Percentiles rank a stretch among this genome's conserved stretches.
These are phyloP conservation scores for Oryzias melastigma DNA, from an alignment of 2,113 vertebrate species.

Conservation along the genomic window DNA sequence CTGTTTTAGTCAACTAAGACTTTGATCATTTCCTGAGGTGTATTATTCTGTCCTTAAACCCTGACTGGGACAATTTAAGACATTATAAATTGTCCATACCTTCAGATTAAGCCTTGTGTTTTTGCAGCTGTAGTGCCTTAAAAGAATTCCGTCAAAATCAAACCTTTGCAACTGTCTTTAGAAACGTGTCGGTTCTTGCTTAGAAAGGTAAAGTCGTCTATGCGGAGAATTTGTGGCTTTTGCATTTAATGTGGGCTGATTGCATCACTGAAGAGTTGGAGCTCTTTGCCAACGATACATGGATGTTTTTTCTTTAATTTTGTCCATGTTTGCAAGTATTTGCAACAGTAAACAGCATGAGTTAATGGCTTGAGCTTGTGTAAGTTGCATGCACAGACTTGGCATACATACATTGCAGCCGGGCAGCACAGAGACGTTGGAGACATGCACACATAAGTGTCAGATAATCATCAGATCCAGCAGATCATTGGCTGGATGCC, in stretches of 20 bases:
- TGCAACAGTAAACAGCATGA: conserved; percentile 1
- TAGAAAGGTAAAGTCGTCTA: neutral
- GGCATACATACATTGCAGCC: conserved; percentile 28
- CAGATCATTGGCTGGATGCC: conserved; percentile 14
- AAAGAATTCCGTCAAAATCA: no score
- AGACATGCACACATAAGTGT: conserved; percentile 17
- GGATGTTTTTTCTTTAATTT: neutral
- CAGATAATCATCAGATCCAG: conserved; percentile 34
- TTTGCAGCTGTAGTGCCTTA: no score
- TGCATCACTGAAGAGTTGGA: neutral
- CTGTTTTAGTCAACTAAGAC: no score
- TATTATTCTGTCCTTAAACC: no score
- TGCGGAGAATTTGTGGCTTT: no score
- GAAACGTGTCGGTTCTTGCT: neutral
- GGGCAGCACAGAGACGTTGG: conserved; percentile 4
- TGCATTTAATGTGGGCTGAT: neutral
- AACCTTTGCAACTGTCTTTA: no score
- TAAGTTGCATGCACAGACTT: conserved; percentile 32
- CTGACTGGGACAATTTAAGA: no score
- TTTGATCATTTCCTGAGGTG: no score
- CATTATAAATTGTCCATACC: no score
- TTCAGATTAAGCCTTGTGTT: no score
- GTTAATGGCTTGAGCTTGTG: conserved; percentile 8
- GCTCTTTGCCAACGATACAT: neutral
- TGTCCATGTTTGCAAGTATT: conserved; percentile 1